Evolutionary conservation across 2,888 invertebrate species (phyloP), one percentile per base, ranked within the genome.

Genomic region (Coenonympha glycerion): DNA sequence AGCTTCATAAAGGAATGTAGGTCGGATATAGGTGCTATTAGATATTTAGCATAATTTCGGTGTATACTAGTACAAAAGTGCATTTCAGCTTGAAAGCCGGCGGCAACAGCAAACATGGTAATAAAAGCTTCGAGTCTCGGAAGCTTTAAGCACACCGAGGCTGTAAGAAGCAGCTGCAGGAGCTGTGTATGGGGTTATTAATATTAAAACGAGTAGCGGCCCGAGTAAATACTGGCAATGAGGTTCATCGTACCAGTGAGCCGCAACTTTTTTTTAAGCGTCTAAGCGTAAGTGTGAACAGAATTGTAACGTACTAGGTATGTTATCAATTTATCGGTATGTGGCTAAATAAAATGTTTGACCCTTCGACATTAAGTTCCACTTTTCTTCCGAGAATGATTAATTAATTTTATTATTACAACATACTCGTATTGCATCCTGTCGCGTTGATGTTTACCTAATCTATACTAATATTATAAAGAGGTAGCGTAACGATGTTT

Each of bases 141-240:
- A 71, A 70, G 66, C 68, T 51, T 49, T 57, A 58, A 56, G 60
- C 54, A 53, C 53, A 55, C 49, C 53, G 55, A 51, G 47, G 58
- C 58, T 47, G 56, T 60, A 53, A 58, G 66, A 63, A 64, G 61
- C 65, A 67, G 68, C 70, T 68, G 66, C 74, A 71, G 71, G 73
- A 76, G 69, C 69, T 60, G 69, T 77, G 75, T 78, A 76, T 73
- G 68, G 71, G 66, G 82, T 79, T 82, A 83, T 84, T 77, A 84
- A 85, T 84, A 79, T 79, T 84, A 76, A 80, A 83, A 71, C 76
- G 72, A 65, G 67, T 63, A 62, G 69, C 68, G 68, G 66, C 65
- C 62, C 68, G 68, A 61, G 74, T 73, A 77, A 77, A 79, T 78
- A 76, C 74, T 61, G 65, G 61, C 75, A 66, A 71, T 46, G 45